Conservation (phyloP, 2,113 vertebrate species). For the Mus spicilegus region DNA sequence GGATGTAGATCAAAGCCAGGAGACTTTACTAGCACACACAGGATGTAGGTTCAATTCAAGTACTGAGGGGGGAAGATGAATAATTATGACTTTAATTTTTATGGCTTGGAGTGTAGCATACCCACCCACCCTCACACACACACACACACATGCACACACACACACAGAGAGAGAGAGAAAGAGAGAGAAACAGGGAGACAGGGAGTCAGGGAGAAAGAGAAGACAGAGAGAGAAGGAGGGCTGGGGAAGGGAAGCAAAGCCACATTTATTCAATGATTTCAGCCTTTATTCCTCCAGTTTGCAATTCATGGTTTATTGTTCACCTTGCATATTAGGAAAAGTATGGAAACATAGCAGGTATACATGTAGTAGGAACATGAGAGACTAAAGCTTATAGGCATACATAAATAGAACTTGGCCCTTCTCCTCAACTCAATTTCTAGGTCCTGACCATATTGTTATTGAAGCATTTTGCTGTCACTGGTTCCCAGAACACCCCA, state of each 20-base stretch:
- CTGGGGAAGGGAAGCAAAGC: background rate
- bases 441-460: background rate
- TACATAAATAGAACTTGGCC: background rate
- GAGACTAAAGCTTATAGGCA: background rate
- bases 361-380: too few relatives aligned
- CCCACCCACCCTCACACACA: too few relatives aligned
- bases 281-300: background rate
- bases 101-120: background rate
- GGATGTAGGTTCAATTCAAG: background rate
- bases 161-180: too few relatives aligned
- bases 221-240: too few relatives aligned
- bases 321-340: background rate
- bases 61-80: background rate
- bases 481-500: too few relatives aligned
- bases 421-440: background rate
- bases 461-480: background rate
- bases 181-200: too few relatives aligned
- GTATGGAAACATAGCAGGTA: background rate
- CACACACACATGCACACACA: too few relatives aligned
- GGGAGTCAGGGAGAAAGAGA: rapidly evolving
- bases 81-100: background rate
- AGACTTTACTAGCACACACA: background rate
- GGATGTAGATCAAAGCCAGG: background rate
- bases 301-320: background rate
- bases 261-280: background rate